A percentile compares a stretch with the other conserved stretches of the same genome.
phyloP scores from a whole-genome alignment of 2,113 vertebrate species.

The Microtus oregoni region DNA sequence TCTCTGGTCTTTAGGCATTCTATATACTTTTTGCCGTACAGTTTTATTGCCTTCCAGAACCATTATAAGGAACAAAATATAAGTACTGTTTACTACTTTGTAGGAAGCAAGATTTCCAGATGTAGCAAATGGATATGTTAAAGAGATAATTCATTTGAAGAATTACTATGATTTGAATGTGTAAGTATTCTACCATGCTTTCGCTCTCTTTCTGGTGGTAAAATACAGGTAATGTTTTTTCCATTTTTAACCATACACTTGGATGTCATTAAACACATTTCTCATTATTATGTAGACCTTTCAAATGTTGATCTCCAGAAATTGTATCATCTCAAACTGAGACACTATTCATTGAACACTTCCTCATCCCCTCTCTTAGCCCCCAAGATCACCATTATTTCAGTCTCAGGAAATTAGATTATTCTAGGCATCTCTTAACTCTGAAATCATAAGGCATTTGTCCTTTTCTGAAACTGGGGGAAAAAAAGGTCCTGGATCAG shows the following conservation, averaged over 20 bases:
- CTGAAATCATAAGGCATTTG: background rate
- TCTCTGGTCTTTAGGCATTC: background rate
- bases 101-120: constrained; percentile 91
- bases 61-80: constrained; percentile 38
- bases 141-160: constrained; percentile 88
- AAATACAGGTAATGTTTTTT: constrained; percentile 2
- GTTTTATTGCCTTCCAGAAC: constrained; percentile 42
- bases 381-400: background rate
- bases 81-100: constrained; percentile 69
- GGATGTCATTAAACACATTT: background rate
- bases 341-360: background rate
- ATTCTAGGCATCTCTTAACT: background rate
- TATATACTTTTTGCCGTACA: background rate
- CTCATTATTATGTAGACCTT: background rate
- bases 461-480: background rate
- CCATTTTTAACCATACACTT: background rate
- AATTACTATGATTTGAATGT: constrained; percentile 90
- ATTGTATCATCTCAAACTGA: background rate
- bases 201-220: background rate
- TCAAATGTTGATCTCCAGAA: background rate
- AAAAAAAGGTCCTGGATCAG: background rate
- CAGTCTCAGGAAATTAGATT: background rate
- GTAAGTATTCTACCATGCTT: constrained; percentile 82
- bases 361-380: background rate
- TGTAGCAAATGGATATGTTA: constrained; percentile 87